Conservation (phyloP, 2,888 invertebrate species). For the Odontocerum albicorne region DNA sequence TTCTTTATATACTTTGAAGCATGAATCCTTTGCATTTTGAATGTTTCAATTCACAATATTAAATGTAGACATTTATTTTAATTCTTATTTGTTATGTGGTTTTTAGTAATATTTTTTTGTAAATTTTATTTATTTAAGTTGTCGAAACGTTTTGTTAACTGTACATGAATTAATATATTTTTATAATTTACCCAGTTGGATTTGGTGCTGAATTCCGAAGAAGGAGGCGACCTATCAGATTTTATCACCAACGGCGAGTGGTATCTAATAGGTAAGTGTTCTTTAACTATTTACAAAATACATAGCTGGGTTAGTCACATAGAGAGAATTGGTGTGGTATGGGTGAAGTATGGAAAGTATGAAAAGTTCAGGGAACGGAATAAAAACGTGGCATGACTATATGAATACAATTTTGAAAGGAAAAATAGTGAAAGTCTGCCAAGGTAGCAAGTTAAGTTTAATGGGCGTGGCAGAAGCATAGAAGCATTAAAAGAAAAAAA, state of each 20-base stretch:
- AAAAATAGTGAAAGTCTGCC: no score
- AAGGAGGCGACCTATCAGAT: constrained; percentile 92
- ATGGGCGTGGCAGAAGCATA: no score
- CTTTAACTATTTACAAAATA: neutral
- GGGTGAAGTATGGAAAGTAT: no score
- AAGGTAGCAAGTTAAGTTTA: no score
- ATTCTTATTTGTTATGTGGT: neutral
- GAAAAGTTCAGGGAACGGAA: no score
- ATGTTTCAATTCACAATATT: neutral
- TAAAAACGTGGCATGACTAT: no score
- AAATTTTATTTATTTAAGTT: neutral
- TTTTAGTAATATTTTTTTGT: no score
- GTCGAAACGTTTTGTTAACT: neutral
- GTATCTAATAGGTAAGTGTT: constrained; percentile 91
- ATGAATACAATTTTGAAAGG: no score
- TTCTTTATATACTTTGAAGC: constrained; percentile 1
- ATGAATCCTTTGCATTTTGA: constrained; percentile 23
- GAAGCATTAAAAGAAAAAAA: no score
- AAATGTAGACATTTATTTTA: no score
- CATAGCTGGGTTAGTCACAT: no score
- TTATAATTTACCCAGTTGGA: constrained; percentile 70
- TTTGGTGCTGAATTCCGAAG: constrained; percentile 91
- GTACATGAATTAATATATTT: neutral
- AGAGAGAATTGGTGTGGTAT: no score
- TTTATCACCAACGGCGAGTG: constrained; percentile 99